Evolutionary conservation across 1,140 invertebrate genomes (phyloP), one percentile per base, ranked within the genome.

Genomic region (Oedothorax gibbosus): DNA sequence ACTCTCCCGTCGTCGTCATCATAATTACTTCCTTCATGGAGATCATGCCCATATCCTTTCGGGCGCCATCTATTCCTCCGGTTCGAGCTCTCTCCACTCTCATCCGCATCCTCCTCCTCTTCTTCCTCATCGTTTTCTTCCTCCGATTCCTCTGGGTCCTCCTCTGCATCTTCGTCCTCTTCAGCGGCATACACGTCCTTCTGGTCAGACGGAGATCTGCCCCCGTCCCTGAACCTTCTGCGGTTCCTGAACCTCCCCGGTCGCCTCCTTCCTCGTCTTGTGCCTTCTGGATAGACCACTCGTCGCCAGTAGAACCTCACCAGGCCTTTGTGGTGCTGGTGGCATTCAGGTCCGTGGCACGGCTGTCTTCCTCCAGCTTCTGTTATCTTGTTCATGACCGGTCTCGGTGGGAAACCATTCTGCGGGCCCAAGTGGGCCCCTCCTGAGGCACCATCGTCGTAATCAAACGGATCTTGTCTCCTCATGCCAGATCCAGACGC

Each of bases 311-410:
- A 86, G 18, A 86, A 86, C 14, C 79, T 54, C 2, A 86, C 85
- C 15, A 86, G 51, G 8, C 85, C 85, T 35, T 86, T 86, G 20
- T 86, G 85, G 18, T 86, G 85, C 35, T 86, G 53, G 20, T 86
- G 85, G 51, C 85, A 86, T 53, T 86, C 85, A 10, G 85, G 85
- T 2, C 85, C 85, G 20, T 86, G 85, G 20, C 85, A 86, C 4
- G 85, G 85, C 60, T 77, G 73, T 12, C 65, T 69, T 35, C 78
- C 64, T 0, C 83, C 83, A 5, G 73, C 64, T 21, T 66, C 50
- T 51, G 66, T 12, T 7, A 85, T 85, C 21, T 85, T 77, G 60
- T 85, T 78, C 83, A 85, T 78, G 0, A 85, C 73, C 20, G 73
- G 51, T n/a, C 73, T 69, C 11, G 83, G 83, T 53, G 83, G 83